These are phyloP conservation scores for Seira ritae DNA, from an alignment of 2,888 invertebrate species.

Conservation along the genomic window DNA sequence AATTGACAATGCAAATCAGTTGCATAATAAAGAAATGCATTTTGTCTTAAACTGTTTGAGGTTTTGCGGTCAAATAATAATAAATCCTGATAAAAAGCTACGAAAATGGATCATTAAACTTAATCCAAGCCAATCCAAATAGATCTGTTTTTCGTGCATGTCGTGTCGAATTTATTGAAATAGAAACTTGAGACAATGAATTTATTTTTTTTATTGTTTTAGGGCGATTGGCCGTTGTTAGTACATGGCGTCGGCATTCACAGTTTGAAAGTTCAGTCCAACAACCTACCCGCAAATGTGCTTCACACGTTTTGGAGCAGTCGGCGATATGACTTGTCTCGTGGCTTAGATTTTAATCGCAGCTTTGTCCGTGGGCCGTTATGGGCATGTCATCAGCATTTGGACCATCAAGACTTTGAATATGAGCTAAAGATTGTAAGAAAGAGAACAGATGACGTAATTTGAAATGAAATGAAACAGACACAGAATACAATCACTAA, in stretches of 20 bases:
- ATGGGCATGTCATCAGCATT: conserved; percentile 71
- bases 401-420: conserved; percentile 74
- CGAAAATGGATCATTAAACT: too few relatives aligned
- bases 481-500: background rate
- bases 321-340: conserved; percentile 84
- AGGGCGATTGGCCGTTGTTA: conserved; percentile 68
- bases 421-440: conserved; percentile 72
- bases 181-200: too few relatives aligned
- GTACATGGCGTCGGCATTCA: conserved; percentile 52
- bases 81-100: too few relatives aligned
- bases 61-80: too few relatives aligned
- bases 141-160: background rate
- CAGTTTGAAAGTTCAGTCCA: conserved; percentile 51
- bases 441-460: background rate
- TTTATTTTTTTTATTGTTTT: conserved; percentile 13
- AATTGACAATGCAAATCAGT: too few relatives aligned
- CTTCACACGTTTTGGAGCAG: conserved; percentile 87
- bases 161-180: background rate
- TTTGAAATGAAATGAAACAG: background rate
- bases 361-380: conserved; percentile 62
- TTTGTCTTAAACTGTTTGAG: too few relatives aligned
- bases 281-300: conserved; percentile 76
- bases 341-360: conserved; percentile 85
- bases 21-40: too few relatives aligned
- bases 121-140: too few relatives aligned